Evolutionary conservation across 30 jellyfish, hydroid and myxozoan species (phyloP).

Genomic region (Hydra vulgaris): DNA sequence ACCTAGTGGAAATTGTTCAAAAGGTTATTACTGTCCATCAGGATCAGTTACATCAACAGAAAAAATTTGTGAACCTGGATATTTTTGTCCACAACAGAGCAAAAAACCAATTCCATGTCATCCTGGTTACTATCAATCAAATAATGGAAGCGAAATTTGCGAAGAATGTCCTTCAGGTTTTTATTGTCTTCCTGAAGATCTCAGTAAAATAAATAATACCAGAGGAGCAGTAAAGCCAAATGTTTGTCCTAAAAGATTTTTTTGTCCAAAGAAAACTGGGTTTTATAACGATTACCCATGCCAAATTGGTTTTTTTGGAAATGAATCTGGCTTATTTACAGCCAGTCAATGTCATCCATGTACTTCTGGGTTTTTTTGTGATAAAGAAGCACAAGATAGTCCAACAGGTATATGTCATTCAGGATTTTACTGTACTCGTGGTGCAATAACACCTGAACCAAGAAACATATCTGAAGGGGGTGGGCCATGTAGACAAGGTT

Average conservation of each 20-base stretch:
- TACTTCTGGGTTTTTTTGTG: slow-evolving; percentile 90
- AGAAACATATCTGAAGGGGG: slow-evolving; percentile 70
- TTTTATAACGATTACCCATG: slow-evolving; percentile 77
- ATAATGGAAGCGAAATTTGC: slow-evolving; percentile 68
- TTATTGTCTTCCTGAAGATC: slow-evolving; percentile 66
- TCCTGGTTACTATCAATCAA: slow-evolving; percentile 81
- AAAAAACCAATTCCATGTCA: slow-evolving; percentile 62
- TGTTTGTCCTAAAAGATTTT: slow-evolving; percentile 82
- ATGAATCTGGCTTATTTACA: slow-evolving; percentile 42
- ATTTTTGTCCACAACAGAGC: slow-evolving; percentile 71
- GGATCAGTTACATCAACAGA: slow-evolving; percentile 74
- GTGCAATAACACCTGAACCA: slow-evolving; percentile 78
- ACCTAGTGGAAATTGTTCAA: slow-evolving; percentile 90
- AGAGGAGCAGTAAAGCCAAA: slow-evolving; percentile 67
- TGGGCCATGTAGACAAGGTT: slow-evolving; percentile 88
- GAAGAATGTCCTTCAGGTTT: slow-evolving; percentile 72
- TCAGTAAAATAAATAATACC: slow-evolving; percentile 56
- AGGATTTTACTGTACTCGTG: slow-evolving; percentile 72
- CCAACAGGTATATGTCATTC: slow-evolving; percentile 77
- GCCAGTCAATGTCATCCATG: slow-evolving; percentile 93
- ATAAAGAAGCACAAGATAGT: slow-evolving; percentile 43
- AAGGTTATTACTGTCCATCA: slow-evolving; percentile 93
- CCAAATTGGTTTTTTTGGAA: slow-evolving; percentile 76
- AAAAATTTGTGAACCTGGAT: slow-evolving; percentile 87
- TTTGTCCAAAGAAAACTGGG: slow-evolving; percentile 78